A percentile compares a stretch with the other conserved stretches of the same genome.
These are phyloP conservation scores for Corvus moneduloides DNA, from an alignment of 2,113 vertebrate genomes.

Conservation along the genomic window DNA sequence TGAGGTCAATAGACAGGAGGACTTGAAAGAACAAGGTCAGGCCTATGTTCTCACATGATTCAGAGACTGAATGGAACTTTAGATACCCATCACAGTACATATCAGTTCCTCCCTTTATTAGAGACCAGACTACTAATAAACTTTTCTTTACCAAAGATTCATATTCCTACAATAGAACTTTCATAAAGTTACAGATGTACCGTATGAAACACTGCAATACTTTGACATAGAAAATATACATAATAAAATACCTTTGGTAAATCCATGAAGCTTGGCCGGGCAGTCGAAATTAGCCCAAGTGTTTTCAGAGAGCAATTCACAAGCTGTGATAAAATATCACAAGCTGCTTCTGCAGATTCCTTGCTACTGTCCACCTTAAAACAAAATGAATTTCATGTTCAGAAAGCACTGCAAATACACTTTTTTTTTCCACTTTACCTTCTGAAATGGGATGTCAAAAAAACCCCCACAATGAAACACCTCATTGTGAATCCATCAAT, in stretches of 20 bases:
- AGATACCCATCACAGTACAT: not conserved
- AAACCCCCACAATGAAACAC: not conserved
- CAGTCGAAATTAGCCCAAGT: slow-evolving; percentile 94
- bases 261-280: slow-evolving; percentile 97
- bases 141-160: not conserved
- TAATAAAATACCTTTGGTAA: slow-evolving; percentile 87
- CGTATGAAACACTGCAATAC: not conserved
- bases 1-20: not conserved
- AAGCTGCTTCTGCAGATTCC: slow-evolving; percentile 94
- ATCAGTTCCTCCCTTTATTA: not conserved
- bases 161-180: not conserved
- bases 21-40: not conserved
- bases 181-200: not conserved
- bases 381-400: not conserved
- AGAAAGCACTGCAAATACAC: not conserved
- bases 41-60: not conserved
- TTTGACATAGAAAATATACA: not conserved
- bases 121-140: not conserved
- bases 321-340: slow-evolving; percentile 93
- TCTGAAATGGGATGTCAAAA: not conserved
- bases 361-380: slow-evolving; percentile 95
- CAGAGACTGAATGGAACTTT: not conserved
- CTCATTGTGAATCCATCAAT: not conserved
- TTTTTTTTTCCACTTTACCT: not conserved
- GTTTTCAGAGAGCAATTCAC: slow-evolving; percentile 96